A percentile compares a stretch with the other conserved stretches of the same genome.
phyloP scores from a whole-genome alignment of 2,113 vertebrate species.

The Cryptoleucopteryx plumbea region DNA sequence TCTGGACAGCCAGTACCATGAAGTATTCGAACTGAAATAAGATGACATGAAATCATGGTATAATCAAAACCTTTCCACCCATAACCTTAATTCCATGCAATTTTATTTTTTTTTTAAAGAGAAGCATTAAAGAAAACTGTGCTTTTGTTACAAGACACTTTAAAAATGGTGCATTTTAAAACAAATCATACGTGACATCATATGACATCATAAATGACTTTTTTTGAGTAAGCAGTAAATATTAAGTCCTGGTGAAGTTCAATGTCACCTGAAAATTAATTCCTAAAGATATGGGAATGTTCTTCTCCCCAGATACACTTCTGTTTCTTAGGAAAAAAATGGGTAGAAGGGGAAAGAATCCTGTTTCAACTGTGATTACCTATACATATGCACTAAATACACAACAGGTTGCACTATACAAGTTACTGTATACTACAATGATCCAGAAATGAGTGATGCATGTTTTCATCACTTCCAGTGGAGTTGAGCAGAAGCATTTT shows the following conservation, averaged over 20 bases:
- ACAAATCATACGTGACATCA: neutral
- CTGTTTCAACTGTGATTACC: neutral
- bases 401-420: accelerated
- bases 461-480: neutral
- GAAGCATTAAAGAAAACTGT: neutral
- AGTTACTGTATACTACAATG: neutral
- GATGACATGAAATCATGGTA: neutral
- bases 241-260: neutral
- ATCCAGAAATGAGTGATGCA: neutral
- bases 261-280: neutral
- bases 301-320: neutral
- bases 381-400: neutral
- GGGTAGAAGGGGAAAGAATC: neutral
- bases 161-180: neutral
- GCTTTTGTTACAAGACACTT: neutral
- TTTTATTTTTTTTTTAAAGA: neutral
- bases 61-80: neutral
- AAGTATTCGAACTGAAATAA: neutral
- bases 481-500: neutral
- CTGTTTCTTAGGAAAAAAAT: neutral
- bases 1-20: neutral
- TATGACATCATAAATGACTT: neutral
- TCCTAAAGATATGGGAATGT: neutral
- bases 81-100: neutral
- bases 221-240: accelerated